phyloP scores from a whole-genome alignment of 2,888 invertebrate genomes.

The Dione vanillae region DNA sequence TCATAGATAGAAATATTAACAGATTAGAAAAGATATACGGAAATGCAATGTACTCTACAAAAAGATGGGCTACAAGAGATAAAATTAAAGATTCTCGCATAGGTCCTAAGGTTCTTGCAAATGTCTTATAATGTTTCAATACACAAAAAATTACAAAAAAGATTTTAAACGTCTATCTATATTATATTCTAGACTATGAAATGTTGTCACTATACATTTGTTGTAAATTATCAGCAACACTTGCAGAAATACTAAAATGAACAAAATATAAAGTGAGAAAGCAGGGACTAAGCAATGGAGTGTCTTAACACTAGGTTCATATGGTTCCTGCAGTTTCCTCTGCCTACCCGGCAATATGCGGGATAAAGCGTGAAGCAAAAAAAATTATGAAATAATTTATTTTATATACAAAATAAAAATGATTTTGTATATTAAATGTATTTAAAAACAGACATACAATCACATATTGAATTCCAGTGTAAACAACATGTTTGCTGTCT shows the following conservation, averaged over 20 bases:
- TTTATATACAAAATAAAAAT: not conserved
- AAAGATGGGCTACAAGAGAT: constrained; percentile 39
- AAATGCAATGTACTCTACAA: constrained; percentile 67
- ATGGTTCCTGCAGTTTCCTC: too few relatives aligned
- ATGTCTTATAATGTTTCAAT: not conserved
- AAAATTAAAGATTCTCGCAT: constrained; percentile 46
- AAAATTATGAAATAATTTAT: not conserved
- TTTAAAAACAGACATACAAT: constrained; percentile 67
- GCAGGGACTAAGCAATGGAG: too few relatives aligned
- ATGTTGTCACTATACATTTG: not conserved
- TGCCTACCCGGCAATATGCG: too few relatives aligned
- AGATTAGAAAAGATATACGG: constrained; percentile 46
- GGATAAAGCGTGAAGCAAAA: too few relatives aligned
- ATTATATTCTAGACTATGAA: not conserved
- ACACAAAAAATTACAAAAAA: not conserved
- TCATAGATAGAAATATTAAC: constrained; percentile 29
- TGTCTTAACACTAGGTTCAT: too few relatives aligned
- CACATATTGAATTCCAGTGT: constrained; percentile 75
- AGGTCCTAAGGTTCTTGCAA: constrained; percentile 10
- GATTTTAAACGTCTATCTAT: not conserved
- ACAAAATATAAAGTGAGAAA: too few relatives aligned
- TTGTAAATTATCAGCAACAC: not conserved
- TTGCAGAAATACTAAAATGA: not conserved
- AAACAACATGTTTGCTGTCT: constrained; percentile 67
- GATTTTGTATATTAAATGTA: not conserved